A percentile compares a stretch with the other conserved stretches of the same genome.
phyloP scores from a whole-genome alignment of 2,888 invertebrate genomes.

The Epistrophella euchroma region DNA sequence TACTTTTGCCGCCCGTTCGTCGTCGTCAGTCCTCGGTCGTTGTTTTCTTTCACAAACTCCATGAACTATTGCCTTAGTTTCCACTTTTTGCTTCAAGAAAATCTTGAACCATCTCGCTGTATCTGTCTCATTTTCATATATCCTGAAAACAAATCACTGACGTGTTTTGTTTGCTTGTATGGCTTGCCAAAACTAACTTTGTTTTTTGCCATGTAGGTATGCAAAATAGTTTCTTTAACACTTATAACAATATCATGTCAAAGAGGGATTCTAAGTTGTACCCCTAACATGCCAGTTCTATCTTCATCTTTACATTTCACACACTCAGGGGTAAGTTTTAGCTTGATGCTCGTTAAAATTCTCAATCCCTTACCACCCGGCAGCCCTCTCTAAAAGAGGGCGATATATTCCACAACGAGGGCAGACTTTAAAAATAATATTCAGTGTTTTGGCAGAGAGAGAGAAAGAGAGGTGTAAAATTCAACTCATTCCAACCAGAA shows the following conservation, averaged over 20 bases:
- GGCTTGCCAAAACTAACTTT: slow-evolving; percentile 25
- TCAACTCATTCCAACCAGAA: background rate
- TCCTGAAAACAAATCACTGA: slow-evolving; percentile 22
- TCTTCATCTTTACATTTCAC: background rate
- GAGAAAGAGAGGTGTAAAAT: background rate
- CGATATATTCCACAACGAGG: background rate
- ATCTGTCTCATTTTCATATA: slow-evolving; percentile 20
- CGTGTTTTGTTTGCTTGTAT: slow-evolving; percentile 20
- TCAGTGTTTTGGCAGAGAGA: background rate
- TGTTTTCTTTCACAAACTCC: background rate
- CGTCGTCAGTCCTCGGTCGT: background rate
- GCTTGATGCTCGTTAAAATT: slow-evolving; percentile 33
- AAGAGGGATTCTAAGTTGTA: slow-evolving; percentile 22
- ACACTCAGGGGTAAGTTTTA: slow-evolving; percentile 12
- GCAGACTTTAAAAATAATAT: background rate
- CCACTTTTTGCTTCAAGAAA: background rate
- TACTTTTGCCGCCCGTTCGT: background rate
- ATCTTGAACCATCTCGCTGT: background rate
- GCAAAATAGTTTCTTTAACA: slow-evolving; percentile 55
- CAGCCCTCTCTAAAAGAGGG: background rate
- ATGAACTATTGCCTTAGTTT: slow-evolving; percentile 3
- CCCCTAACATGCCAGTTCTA: background rate
- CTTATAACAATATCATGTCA: slow-evolving; percentile 59
- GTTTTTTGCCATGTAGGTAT: slow-evolving; percentile 34
- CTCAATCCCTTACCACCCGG: background rate